These are phyloP conservation scores for Sarcophilus harrisii DNA, from an alignment of 2,797 vertebrate species.

Conservation along the genomic window DNA sequence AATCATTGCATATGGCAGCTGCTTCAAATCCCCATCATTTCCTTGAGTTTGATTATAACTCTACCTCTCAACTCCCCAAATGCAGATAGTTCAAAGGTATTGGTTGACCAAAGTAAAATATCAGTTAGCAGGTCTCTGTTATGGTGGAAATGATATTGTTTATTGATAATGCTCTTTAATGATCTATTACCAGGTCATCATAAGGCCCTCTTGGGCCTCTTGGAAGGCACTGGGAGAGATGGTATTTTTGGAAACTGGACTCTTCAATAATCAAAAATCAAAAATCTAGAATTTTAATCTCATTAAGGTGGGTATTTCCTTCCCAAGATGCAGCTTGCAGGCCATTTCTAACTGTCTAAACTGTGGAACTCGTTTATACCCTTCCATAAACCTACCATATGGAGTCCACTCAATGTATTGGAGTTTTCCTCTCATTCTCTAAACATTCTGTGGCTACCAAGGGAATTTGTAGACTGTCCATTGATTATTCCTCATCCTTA, in stretches of 20 bases:
- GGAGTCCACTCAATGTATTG: neutral
- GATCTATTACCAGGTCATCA: constrained; percentile 44
- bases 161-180: constrained; percentile 46
- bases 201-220: constrained; percentile 57
- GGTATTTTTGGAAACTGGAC: constrained; percentile 14
- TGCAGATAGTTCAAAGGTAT: rapidly evolving
- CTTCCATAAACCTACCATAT: neutral
- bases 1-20: neutral
- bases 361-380: too few relatives aligned
- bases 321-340: too few relatives aligned
- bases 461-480: neutral
- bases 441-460: neutral
- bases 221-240: constrained; percentile 25
- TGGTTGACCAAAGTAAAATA: rapidly evolving
- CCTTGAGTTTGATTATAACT: neutral
- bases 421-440: neutral
- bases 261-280: neutral
- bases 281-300: neutral
- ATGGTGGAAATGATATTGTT: constrained; percentile 43
- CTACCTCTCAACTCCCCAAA: neutral
- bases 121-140: neutral
- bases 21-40: neutral
- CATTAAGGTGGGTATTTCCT: too few relatives aligned
- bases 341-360: too few relatives aligned
- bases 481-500: neutral